Evolutionary conservation across 1,140 invertebrate genomes (phyloP).

Genomic region (Leptonema lineaticorne): DNA sequence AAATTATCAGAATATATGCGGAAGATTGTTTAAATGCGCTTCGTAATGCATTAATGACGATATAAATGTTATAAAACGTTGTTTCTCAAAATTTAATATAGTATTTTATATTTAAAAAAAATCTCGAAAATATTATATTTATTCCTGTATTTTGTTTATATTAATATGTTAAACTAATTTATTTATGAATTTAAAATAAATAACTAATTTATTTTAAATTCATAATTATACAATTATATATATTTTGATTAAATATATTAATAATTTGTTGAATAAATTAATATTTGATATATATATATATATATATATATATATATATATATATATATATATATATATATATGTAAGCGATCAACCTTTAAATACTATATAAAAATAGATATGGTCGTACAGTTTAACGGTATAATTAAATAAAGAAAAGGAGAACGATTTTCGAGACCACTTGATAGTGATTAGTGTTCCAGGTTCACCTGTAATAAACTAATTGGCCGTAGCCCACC

Average conservation of each 20-base stretch:
- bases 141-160: too few species aligned
- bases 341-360: too few species aligned
- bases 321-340: not conserved
- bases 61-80: too few species aligned
- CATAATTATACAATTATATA: not conserved
- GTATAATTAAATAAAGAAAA: not conserved
- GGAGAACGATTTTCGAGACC: not conserved
- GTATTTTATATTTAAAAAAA: too few species aligned
- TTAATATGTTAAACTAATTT: too few species aligned
- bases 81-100: too few species aligned
- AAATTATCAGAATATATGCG: too few species aligned
- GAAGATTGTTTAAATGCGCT: too few species aligned
- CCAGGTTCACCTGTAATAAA: constrained; percentile 26
- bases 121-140: too few species aligned
- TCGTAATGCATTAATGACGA: too few species aligned
- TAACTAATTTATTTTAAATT: not conserved
- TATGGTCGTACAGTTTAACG: too few species aligned
- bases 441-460: constrained; percentile 33
- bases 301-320: not conserved
- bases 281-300: not conserved
- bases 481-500: constrained; percentile 28
- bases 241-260: not conserved
- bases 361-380: too few species aligned
- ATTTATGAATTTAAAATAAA: not conserved
- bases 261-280: not conserved